Conservation (phyloP, 2,797 vertebrate genomes). For the Halcyon badia region DNA sequence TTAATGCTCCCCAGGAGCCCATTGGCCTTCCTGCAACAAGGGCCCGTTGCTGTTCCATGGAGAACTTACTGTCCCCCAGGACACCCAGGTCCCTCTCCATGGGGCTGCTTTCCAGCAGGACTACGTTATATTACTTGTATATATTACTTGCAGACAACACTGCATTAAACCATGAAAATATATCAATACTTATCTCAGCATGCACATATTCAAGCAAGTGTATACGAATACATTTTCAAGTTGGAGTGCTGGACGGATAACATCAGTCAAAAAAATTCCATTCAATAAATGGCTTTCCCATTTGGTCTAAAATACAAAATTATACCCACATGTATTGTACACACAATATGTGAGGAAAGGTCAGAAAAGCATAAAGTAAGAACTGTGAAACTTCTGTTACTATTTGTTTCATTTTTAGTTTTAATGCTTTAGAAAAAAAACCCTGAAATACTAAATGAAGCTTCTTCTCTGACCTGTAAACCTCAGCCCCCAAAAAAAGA, state of each 20-base stretch:
- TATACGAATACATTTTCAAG: background rate
- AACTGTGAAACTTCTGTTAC: background rate
- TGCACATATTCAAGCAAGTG: background rate
- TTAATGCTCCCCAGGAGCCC: too few species aligned
- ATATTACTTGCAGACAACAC: background rate
- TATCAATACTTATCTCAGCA: background rate
- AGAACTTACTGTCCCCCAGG: too few species aligned
- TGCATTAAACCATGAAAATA: background rate
- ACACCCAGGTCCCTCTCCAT: too few species aligned
- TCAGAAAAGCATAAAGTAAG: background rate
- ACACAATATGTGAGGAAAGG: background rate
- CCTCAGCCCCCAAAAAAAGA: background rate
- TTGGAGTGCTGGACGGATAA: background rate
- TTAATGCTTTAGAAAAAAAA: background rate
- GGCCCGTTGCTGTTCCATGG: too few species aligned
- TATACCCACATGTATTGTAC: background rate
- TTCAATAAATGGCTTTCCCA: background rate
- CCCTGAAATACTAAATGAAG: background rate
- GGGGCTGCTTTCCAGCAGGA: too few species aligned
- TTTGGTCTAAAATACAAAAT: background rate
- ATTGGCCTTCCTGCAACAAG: too few species aligned
- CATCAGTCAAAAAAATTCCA: background rate
- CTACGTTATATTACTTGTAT: too few species aligned
- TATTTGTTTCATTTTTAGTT: background rate
- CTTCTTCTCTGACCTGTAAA: background rate